Base-by-base conservation (phyloP, 2,797 vertebrate genomes). In the Syngnathus rostellatus region DNA sequence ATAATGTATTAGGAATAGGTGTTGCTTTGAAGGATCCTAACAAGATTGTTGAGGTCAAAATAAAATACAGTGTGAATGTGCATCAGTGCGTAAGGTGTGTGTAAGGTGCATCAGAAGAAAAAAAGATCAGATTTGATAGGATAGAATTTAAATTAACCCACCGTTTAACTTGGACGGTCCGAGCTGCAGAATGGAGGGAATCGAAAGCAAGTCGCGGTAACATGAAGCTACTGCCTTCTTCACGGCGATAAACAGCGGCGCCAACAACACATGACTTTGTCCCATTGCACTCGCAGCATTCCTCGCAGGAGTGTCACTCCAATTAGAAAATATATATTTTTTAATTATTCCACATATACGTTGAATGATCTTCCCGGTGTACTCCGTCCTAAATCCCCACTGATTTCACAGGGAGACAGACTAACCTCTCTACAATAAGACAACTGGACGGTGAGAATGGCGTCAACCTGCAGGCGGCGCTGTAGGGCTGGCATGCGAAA, bases 131-230 rank as follows among this genome's bases (percentile, higher is more conserved):
- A 60, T 54, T 16, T 37, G 46, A 21, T 25, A 50, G 19, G 1
- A 0, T 55, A 8, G 59, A 54, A 66, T 63, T 59, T 23, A 38
- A 3, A 67, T 14, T 40, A 21, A 85, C 83, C 71, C 79, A 85
- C 82, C 81, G 72, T 80, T 81, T 62, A 80, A 72, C 65, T 81
- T 37, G 72, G 67, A 64, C 53, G 62, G 43, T 73, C 68, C 66
- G 69, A 68, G 68, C 62, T 63, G 78, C 68, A 40, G 71, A 65
- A 76, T 80, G 78, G 77, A 77, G 67, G 77, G 74, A 71, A 84
- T 66, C 71, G 65, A 81, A 66, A 74, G 72, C 71, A 64, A 63
- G 51, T 70, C 40, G 40, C n/a, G 57, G 73, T 74, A 64, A 73
- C 67, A 46, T 70, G 77, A 72, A 72, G 68, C 78, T 59, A 68